These are phyloP conservation scores for Oenanthe melanoleuca DNA, from an alignment of 2,113 vertebrate species.

Conservation along the genomic window DNA sequence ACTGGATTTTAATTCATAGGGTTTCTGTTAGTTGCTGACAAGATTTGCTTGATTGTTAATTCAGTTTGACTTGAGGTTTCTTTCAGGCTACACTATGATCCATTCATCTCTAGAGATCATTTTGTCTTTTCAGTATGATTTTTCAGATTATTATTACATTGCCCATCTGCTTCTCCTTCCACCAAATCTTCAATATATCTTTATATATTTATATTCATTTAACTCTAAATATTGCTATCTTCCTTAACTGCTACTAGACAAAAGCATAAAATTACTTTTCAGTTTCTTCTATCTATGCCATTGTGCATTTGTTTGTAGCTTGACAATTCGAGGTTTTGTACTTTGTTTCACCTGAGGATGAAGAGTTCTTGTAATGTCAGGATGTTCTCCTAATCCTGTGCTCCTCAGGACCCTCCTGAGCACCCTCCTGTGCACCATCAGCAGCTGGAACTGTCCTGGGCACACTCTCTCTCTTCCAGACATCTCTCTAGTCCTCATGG, in stretches of 20 bases:
- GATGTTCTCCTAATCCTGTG: not conserved
- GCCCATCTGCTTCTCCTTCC: not conserved
- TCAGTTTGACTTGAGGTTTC: not conserved
- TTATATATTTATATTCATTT: not conserved
- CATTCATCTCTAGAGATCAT: not conserved
- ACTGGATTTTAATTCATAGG: not conserved
- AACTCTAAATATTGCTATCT: not conserved
- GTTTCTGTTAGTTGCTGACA: not conserved
- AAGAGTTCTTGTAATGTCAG: not conserved
- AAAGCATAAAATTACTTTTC: not conserved
- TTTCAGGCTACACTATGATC: not conserved
- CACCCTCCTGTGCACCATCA: not conserved
- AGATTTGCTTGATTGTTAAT: not conserved
- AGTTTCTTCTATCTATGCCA: not conserved
- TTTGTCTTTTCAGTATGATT: not conserved
- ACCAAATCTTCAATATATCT: not conserved
- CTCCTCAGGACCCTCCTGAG: not conserved
- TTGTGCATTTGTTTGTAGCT: not conserved
- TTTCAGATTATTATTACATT: not conserved
- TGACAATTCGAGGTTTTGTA: not conserved
- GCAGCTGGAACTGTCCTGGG: not conserved
- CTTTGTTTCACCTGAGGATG: not conserved
- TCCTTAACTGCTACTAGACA: not conserved
- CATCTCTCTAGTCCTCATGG: not conserved
- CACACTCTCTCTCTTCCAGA: not conserved